phyloP scores from a whole-genome alignment of 2,888 invertebrate genomes.

The Microctonus aethiopoides region DNA sequence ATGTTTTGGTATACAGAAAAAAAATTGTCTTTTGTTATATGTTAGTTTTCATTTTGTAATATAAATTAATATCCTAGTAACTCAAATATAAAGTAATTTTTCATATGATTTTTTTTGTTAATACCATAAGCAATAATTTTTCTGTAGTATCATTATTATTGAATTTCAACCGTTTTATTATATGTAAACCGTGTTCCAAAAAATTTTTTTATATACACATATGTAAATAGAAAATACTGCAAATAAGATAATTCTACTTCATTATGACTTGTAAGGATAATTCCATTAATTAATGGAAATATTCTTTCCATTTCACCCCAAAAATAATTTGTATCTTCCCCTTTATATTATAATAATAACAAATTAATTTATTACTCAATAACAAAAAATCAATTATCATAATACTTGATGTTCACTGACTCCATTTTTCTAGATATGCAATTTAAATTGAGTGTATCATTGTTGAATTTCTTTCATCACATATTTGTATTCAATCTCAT shows the following conservation, averaged over 20 bases:
- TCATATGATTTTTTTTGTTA: neutral
- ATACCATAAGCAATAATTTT: neutral
- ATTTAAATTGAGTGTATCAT: neutral
- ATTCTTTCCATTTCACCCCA: neutral
- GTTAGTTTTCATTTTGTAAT: no score
- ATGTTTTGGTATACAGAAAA: neutral
- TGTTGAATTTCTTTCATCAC: neutral
- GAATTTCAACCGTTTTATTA: neutral
- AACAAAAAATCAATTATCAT: neutral
- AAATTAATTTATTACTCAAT: neutral
- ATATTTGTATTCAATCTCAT: neutral
- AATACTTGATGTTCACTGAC: neutral
- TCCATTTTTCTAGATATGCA: neutral
- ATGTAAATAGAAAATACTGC: neutral
- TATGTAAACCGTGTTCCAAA: neutral
- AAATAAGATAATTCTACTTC: neutral
- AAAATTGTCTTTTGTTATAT: neutral
- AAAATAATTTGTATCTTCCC: neutral
- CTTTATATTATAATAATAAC: neutral
- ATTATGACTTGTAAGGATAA: neutral
- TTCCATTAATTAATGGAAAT: neutral
- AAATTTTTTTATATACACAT: neutral
- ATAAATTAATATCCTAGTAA: no score
- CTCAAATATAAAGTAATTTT: neutral
- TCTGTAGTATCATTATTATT: neutral